Evolutionary conservation across 2,113 vertebrate genomes (phyloP), one percentile per base, ranked within the genome.

Genomic region (Vimba vimba): DNA sequence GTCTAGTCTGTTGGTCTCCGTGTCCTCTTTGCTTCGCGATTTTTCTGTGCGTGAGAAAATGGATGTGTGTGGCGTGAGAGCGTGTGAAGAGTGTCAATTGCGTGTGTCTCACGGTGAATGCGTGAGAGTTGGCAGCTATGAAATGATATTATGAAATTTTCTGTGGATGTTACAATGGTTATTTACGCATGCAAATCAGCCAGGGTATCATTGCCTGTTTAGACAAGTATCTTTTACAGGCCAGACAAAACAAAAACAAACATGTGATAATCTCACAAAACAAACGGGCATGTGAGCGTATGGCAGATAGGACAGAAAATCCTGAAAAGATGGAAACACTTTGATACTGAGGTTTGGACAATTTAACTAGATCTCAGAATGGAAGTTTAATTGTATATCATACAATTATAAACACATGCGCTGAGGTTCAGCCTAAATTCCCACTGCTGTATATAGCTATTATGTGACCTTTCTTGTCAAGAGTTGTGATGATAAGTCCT

Each of bases 391-490:
- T 82, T 82, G 78, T 25, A 64, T 45, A 82, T 68, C 39, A 30
- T 17, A 68, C n/a, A n/a, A 68, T 82, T 68, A 82, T 68, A 82
- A 82, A 82, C 79, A 33, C 39, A 82, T 47, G 79, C 15, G 23
- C 25, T 11, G 13, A 19, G 75, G 39, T 39, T 43, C 39, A 64
- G 62, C 11, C 43, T 21, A 50, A 50, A 82, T 68, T 19, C 25
- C 39, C 43, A 33, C 43, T 21, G 62, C 59, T 19, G 78, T 21
- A 25, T 27, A 4, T 79, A 45, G 78, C 62, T 64, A 80, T 80
- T 82, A 68, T 8, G 9, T 23, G 43, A 33, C 45, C 23, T 62
- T 80, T 68, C 62, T 10, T 33, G 43, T 68, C 62, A 52, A 17
- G 39, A 80, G 59, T 55, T 66, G 23, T 21, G 57, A 79, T 15